A percentile compares a stretch with the other conserved stretches of the same genome.
These are phyloP conservation scores for Tinea semifulvella DNA, from an alignment of 2,888 invertebrate species.

Conservation along the genomic window DNA sequence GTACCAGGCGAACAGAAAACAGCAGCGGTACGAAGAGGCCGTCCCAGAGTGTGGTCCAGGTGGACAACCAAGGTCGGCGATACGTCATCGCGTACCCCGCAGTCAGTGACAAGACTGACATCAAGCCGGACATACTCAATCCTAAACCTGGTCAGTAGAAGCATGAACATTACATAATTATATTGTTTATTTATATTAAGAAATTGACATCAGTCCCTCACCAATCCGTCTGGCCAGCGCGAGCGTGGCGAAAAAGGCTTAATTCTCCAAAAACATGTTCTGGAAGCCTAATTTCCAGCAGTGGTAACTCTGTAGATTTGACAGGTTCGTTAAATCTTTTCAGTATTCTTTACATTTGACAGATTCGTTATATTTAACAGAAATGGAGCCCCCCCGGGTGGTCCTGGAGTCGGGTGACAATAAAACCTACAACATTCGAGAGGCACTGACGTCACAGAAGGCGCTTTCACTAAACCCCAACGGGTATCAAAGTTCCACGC, in stretches of 20 bases:
- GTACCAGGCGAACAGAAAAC: slow-evolving; percentile 36
- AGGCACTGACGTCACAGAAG: slow-evolving; percentile 26
- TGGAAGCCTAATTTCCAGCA: not conserved
- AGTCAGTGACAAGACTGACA: slow-evolving; percentile 42
- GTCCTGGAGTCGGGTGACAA: slow-evolving; percentile 52
- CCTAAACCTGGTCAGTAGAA: slow-evolving; percentile 49
- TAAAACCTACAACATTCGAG: slow-evolving; percentile 50
- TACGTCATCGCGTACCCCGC: slow-evolving; percentile 52
- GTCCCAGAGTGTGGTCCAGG: slow-evolving; percentile 57
- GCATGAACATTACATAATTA: too few relatives aligned
- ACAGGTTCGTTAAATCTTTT: too few relatives aligned
- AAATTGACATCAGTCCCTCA: too few relatives aligned
- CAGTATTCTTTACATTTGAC: too few relatives aligned
- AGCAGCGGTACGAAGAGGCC: slow-evolving; percentile 43
- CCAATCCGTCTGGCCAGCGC: too few relatives aligned
- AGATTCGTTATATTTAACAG: too few relatives aligned
- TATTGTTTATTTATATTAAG: too few relatives aligned
- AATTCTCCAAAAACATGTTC: too few relatives aligned
- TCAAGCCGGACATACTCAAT: slow-evolving; percentile 55
- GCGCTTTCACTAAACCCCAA: slow-evolving; percentile 22
- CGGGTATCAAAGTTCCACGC: slow-evolving; percentile 30
- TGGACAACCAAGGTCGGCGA: slow-evolving; percentile 50
- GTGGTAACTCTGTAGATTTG: too few relatives aligned
- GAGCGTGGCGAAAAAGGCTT: too few relatives aligned
- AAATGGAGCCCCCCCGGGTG: slow-evolving; percentile 50